A percentile compares a stretch with the other conserved stretches of the same genome.
Conservation (phyloP, 2,888 invertebrate genomes). For the Platynereis dumerilii region DNA sequence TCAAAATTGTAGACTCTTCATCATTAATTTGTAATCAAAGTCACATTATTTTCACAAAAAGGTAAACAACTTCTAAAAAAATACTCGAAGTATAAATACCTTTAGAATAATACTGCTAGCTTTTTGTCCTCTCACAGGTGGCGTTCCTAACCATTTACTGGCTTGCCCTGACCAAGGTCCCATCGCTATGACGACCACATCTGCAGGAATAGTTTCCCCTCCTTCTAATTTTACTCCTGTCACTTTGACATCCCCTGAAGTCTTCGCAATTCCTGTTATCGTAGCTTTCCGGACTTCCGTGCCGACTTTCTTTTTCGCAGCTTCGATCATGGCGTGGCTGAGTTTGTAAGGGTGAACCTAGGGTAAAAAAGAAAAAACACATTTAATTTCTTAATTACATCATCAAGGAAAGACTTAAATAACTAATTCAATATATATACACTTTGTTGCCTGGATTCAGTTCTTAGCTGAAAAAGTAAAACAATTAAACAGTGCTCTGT, state of each 20-base stretch:
- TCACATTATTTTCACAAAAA: too few species aligned
- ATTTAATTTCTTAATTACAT: too few species aligned
- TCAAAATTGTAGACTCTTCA: too few species aligned
- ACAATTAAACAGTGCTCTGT: too few species aligned
- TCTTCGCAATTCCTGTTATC: neutral
- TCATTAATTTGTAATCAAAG: too few species aligned
- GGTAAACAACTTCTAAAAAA: too few species aligned
- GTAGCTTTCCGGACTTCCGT: conserved; percentile 19
- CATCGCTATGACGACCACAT: conserved; percentile 39
- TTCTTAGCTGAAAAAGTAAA: too few species aligned
- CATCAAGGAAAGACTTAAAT: neutral
- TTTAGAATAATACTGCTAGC: conserved; percentile 35
- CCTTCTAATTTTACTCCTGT: conserved; percentile 31
- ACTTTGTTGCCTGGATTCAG: too few species aligned
- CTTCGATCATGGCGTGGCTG: conserved; percentile 27
- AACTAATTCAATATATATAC: too few species aligned
- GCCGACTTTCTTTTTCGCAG: conserved; percentile 22
- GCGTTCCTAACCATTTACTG: conserved; percentile 32
- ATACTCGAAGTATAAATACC: too few species aligned
- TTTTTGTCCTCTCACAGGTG: conserved; percentile 26
- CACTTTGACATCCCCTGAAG: conserved; percentile 17
- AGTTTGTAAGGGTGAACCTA: conserved; percentile 38
- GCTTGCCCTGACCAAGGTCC: conserved; percentile 42
- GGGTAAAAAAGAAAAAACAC: conserved; percentile 9
- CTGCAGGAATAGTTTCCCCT: conserved; percentile 32